Evolutionary conservation across 2,797 vertebrate genomes (phyloP).

Genomic region (Petrocephalus schoutedeni): DNA sequence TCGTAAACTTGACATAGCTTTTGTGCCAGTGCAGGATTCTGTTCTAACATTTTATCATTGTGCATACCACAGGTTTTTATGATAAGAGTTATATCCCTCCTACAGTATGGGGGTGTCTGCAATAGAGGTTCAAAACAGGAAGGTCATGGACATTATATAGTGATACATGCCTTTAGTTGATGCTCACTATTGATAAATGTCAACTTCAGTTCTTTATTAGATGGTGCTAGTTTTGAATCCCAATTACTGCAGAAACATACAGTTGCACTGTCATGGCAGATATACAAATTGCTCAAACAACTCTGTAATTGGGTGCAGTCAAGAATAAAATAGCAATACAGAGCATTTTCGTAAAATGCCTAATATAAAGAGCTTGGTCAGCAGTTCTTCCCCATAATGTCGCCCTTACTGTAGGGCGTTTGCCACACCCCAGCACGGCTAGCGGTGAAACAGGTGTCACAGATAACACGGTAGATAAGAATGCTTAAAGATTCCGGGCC

Average conservation of each 20-base stretch:
- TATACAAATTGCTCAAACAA: background rate
- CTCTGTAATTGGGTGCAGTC: background rate
- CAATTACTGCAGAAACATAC: background rate
- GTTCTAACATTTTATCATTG: background rate
- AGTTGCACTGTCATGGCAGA: background rate
- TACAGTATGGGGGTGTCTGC: background rate
- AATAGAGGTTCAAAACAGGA: background rate
- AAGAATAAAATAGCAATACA: background rate
- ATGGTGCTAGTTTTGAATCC: background rate
- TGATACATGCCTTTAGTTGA: background rate
- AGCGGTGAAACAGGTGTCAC: background rate
- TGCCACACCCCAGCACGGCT: background rate
- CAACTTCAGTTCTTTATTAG: background rate
- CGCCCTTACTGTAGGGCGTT: background rate
- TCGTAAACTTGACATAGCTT: background rate
- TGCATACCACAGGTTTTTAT: background rate
- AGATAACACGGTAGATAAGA: background rate
- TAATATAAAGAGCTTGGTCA: background rate
- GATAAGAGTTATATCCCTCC: background rate
- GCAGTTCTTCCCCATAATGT: background rate
- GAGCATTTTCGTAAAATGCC: background rate
- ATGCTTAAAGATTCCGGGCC: background rate
- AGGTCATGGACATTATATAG: background rate
- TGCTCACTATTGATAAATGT: background rate
- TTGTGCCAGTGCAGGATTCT: background rate